Conservation (phyloP, 2,797 vertebrate genomes). For the Chelmon rostratus region DNA sequence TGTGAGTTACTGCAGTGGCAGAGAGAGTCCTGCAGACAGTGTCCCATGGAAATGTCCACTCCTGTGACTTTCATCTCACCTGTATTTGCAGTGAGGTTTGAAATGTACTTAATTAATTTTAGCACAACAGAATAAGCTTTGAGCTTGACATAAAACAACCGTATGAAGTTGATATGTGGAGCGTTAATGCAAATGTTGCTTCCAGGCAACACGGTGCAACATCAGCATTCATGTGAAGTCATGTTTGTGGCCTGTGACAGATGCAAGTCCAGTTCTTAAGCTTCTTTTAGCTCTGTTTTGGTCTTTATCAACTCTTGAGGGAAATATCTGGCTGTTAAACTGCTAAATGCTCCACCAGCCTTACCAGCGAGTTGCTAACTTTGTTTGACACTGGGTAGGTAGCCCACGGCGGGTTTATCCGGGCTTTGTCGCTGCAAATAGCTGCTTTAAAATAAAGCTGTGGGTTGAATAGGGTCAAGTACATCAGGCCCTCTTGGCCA, state of each 20-base stretch:
- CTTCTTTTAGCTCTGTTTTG: not conserved
- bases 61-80: not conserved
- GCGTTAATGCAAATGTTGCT: not conserved
- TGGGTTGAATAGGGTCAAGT: not conserved
- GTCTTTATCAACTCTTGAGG: not conserved
- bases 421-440: not conserved
- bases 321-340: not conserved
- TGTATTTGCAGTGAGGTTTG: not conserved
- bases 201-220: not conserved
- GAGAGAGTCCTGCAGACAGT: not conserved
- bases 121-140: too few relatives aligned
- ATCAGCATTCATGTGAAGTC: not conserved
- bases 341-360: not conserved
- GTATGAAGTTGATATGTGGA: not conserved
- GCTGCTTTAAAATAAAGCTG: not conserved
- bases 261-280: not conserved
- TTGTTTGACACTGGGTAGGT: not conserved
- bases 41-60: not conserved
- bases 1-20: not conserved
- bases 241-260: not conserved
- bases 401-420: not conserved
- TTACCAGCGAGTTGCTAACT: not conserved
- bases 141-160: too few relatives aligned
- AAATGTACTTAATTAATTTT: too few relatives aligned
- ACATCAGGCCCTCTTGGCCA: not conserved